Conservation (phyloP, 2,888 invertebrate genomes). For the Caenorhabditis doughertyi region DNA sequence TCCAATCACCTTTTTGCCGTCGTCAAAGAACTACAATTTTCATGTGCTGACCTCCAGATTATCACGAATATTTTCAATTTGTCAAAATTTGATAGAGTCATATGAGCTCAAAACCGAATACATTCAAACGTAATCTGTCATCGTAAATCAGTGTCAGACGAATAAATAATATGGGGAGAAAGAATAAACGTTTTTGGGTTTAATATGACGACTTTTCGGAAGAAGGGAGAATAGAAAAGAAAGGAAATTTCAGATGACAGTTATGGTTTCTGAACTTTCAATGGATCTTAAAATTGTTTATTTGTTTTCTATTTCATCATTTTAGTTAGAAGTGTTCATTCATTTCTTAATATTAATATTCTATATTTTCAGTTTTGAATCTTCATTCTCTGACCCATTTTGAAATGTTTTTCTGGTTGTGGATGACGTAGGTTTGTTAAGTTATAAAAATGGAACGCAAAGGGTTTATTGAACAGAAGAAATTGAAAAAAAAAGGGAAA, state of each 20-base stretch:
- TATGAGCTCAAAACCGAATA: conserved; percentile 5
- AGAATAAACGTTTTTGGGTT: conserved; percentile 4
- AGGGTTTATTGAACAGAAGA: neutral
- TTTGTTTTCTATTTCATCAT: neutral
- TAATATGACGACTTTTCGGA: conserved; percentile 6
- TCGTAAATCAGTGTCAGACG: conserved; percentile 41
- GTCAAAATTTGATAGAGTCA: conserved; percentile 22
- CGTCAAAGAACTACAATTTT: conserved; percentile 17
- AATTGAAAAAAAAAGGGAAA: neutral
- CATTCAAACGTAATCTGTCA: conserved; percentile 36
- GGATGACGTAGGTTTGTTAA: neutral
- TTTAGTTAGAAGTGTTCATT: neutral
- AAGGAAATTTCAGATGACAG: conserved; percentile 7
- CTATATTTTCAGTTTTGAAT: conserved; percentile 15
- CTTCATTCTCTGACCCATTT: conserved; percentile 7
- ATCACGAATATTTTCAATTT: conserved; percentile 38
- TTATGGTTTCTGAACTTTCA: neutral
- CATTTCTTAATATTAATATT: conserved; percentile 38
- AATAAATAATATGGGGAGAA: neutral
- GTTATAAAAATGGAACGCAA: neutral
- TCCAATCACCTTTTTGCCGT: conserved; percentile 9
- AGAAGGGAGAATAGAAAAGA: conserved; percentile 1
- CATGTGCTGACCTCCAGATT: conserved; percentile 13
- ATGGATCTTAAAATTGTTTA: neutral
- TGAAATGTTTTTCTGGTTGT: neutral